Evolutionary conservation across 1,140 invertebrate species (phyloP), one percentile per base, ranked within the genome.

Genomic region (Achroia grisella): DNA sequence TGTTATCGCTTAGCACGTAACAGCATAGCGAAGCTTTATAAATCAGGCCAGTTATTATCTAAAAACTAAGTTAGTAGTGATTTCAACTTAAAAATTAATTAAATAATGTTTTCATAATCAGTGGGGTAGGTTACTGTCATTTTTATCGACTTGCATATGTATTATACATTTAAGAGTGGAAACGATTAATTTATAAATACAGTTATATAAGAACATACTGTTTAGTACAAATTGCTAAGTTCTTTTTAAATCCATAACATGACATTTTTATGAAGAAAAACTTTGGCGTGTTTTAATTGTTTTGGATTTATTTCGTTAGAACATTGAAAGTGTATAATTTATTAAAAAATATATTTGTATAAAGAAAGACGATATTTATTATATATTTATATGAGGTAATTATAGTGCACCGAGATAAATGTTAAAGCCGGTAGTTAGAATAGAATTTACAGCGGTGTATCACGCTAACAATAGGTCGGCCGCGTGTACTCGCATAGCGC

Each of bases 391-490:
- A 63, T 62, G 39, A 39, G 43, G 40, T 62, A 67, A 67, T 72
- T 68, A 68, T 49, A 58, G 60, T 62, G 44, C 37, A 41, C 40
- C 17, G 46, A 49, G 61, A 72, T 65, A 64, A 62, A 62, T 52
- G 44, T 41, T 39, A 30, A 49, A 55, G 59, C 41, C 48, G 57
- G 50, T 66, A 45, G 49, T 67, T 62, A 52, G 52, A 31, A 44
- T 43, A 46, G 52, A 67, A 79, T 77, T 73, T 73, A 77, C 65
- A 54, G 65, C 57, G 54, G 50, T 47, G 50, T 39, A 66, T 71
- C 66, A 74, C 69, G 71, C 77, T 64, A 80, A 82, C 78, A 84
- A 80, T 80, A 84, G 76, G 74, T 62, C 51, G 59, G 61, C 17
- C 45, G n/a, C 6, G 49, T 44, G 39, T 35, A 49, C 59, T 42